Evolutionary conservation across 2,797 vertebrate genomes (phyloP).

Genomic region (Clarias platycephalus): DNA sequence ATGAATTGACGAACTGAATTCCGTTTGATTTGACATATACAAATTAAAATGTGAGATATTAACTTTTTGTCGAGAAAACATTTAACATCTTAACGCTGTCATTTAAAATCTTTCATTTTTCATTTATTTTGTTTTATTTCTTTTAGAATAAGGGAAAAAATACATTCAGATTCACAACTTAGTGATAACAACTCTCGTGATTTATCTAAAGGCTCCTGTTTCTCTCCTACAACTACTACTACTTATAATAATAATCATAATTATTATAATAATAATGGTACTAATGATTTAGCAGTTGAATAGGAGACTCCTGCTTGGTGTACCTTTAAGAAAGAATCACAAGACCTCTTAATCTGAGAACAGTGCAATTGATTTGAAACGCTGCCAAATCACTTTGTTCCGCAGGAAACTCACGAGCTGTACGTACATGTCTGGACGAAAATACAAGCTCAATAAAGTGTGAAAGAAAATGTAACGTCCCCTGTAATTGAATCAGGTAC

Average conservation of each 20-base stretch:
- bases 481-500: neutral
- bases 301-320: conserved; percentile 14
- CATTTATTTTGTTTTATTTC: neutral
- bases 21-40: neutral
- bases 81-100: neutral
- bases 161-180: neutral
- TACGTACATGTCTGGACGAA: conserved; percentile 39
- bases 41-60: neutral
- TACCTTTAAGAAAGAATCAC: conserved; percentile 28
- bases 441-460: conserved; percentile 21
- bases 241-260: neutral
- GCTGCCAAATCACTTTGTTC: conserved; percentile 52
- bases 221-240: neutral
- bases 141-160: neutral
- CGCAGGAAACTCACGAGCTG: neutral
- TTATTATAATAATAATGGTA: neutral
- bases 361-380: conserved; percentile 41
- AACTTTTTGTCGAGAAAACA: neutral
- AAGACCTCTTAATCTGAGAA: conserved; percentile 50
- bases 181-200: neutral
- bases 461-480: conserved; percentile 24
- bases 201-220: neutral
- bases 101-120: neutral
- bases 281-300: neutral
- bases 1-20: too few relatives aligned